Evolutionary conservation across 2,888 invertebrate genomes (phyloP), one percentile per base, ranked within the genome.

Genomic region (Phasia obesa): DNA sequence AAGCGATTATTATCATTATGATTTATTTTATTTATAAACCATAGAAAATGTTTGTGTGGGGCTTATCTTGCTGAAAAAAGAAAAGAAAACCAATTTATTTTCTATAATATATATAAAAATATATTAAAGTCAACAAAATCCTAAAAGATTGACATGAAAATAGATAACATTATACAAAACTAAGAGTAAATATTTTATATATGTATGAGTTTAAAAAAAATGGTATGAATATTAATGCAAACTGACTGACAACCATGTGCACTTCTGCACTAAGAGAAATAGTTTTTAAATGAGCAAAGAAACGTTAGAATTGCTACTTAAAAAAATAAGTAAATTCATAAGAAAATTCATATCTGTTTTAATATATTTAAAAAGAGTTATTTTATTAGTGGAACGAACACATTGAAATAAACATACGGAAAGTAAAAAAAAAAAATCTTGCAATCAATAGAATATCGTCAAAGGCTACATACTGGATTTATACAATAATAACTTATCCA

Each of bases 121-220:
- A 77, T 77, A 47, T 57, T 69, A 44, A 78, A 73, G 77, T 77
- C 77, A 73, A 73, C 73, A 38, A 69, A 77, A 77, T 73, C 62
- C 81, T 57, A 19, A 67, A 62, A 51, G 69, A 77, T 78, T 82
- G 74, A 59, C 73, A 49, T 62, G 27, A 70, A 69, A 74, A 67
- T 65, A 69, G 73, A 57, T 78, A 78, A 35, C 62, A 57, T 51
- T 57, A 19, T 57, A 17, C n/a, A n/a, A n/a, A n/a, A n/a, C 62
- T 47, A 65, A 71, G 17, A 70, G 13, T 64, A 53, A 62, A 69
- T 57, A 38, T 53, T 51, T n/a, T 49, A 49, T 42, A 17, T 42
- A 38, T 21, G 17, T 53, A 53, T 55, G 44, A n/a, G 21, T 44
- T 15, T 4, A 27, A 5, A 69, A 57, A 69, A 65, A 65, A 23